Base-by-base conservation (phyloP, 2,113 vertebrate genomes). In the Lipophrys pholis region DNA sequence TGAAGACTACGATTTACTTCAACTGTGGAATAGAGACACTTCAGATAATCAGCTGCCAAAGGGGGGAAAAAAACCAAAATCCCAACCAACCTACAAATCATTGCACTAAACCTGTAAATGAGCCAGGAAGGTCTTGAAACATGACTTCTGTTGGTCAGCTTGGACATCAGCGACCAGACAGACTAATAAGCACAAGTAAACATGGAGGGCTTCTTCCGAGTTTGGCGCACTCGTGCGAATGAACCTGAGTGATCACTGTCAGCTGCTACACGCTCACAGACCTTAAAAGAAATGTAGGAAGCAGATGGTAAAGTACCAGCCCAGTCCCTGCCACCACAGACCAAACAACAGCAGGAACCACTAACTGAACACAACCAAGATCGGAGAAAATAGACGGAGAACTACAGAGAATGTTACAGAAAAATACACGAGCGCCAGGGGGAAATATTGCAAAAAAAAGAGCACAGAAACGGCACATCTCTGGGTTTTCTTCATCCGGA, bases 21-120 rank as follows among this genome's bases (percentile, higher is more conserved):
- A 74, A 64, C 45, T 38, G 45, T 64, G 16, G 35, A 81, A 63
- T 73, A 84, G 80, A 83, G 76, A 84, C 70, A 65, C 74, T 84
- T 87, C 51, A 68, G 69, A 83, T 68, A 21, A 90, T 74, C 77
- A 89, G 84, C 88, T 87, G 90, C 90, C 88, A 90, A 84, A 76
- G 72, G 21, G 21, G 72, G 21, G 4, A 30, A 30, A 30, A 4
- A 30, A 30, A 30, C 21, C 21, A 30, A 60, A 12, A 81, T 41
- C 30, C 59, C 53, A 69, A 68, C 73, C 80, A 59, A 74, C 49
- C 65, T 76, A 72, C 52, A 87, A 83, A 84, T 78, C 54, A 88
- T 84, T 85, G 77, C 82, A 89, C 73, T 58, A 38, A 75, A 70
- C 42, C 58, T 60, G 8, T 57, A 74, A 69, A 73, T 17, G 1